Base-by-base conservation (phyloP, 2,888 invertebrate species). In the Ormia ochracea region DNA sequence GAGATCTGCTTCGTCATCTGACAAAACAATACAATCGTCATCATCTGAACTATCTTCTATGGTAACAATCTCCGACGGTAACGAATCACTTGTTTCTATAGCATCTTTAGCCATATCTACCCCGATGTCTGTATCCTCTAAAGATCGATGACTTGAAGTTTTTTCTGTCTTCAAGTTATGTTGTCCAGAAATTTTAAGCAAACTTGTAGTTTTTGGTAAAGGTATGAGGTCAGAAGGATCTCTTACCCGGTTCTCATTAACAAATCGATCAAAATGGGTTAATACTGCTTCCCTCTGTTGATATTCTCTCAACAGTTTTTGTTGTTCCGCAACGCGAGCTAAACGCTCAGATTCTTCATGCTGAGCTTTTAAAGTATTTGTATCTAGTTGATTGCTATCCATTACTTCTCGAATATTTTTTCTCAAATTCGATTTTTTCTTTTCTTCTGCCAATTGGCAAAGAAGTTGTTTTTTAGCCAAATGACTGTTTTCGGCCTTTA, bases 361-460 rank as follows among this genome's bases (percentile, higher is more conserved):
- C 88, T 98, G 98, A 0, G 98, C 98, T 23, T 95, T 94, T 66
- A 97, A 90, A 2, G 98, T 98, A 12, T 96, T 95, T 81, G 96
- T 96, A 87, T 98, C 98, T 81, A 98, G 90, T 87, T 98, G 96
- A 81, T 95, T 96, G 86, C 97, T 97, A 86, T 96, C 95, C 93
- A 98, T 94, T 7, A 98, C 97, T 90, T 98, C 97, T 72, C 98
- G 93, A 84, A 97, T 97, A 87, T 97, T 97, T 80, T 95, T 92
- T 43, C 97, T 91, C 86, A 96, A 92, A 88, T 94, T 95, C 45
- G 83, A 85, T 63, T 83, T 85, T 75, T 88, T 89, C 61, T 88
- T 88, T 26, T 88, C 88, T 9, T 78, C 77, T 6, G 68, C 38
- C 31, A 74, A 56, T 54, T 59, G 78, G 4, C 52, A 52, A 9